phyloP scores from a whole-genome alignment of 2,797 vertebrate genomes.

The Dendrocincla tyrannina region DNA sequence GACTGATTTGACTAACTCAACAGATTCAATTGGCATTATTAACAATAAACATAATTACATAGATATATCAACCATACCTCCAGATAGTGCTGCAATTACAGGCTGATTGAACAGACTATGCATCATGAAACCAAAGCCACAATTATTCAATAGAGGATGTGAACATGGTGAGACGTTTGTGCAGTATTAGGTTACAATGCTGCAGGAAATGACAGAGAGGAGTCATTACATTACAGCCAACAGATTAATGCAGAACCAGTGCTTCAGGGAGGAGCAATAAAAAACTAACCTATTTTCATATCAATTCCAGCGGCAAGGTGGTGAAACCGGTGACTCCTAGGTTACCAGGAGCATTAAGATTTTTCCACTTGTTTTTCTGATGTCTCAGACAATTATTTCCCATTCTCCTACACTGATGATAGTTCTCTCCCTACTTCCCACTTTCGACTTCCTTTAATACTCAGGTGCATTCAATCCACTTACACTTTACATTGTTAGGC shows the following conservation, averaged over 20 bases:
- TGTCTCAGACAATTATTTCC: not conserved
- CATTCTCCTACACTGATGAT: not conserved
- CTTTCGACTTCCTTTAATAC: not conserved
- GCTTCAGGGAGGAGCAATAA: not conserved
- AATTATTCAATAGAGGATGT: constrained; percentile 27
- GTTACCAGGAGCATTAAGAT: not conserved
- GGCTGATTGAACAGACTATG: constrained; percentile 19
- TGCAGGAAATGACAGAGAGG: constrained; percentile 8
- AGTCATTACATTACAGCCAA: not conserved
- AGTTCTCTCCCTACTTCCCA: not conserved
- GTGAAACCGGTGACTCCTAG: not conserved
- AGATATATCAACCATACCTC: constrained; percentile 25
- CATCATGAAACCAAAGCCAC: constrained; percentile 12
- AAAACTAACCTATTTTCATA: not conserved
- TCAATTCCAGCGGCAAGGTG: not conserved
- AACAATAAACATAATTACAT: constrained; percentile 60
- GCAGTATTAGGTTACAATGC: constrained; percentile 32
- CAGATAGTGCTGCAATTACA: constrained; percentile 41
- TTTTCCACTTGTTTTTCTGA: not conserved
- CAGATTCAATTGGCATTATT: constrained; percentile 57
- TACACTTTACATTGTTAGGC: not conserved
- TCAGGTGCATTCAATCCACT: not conserved
- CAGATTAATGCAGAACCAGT: not conserved
- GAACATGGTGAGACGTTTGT: not conserved
- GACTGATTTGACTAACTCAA: constrained; percentile 31